Evolutionary conservation across 2,113 vertebrate species (phyloP), one percentile per base, ranked within the genome.

Genomic region (Lepisosteus oculatus): DNA sequence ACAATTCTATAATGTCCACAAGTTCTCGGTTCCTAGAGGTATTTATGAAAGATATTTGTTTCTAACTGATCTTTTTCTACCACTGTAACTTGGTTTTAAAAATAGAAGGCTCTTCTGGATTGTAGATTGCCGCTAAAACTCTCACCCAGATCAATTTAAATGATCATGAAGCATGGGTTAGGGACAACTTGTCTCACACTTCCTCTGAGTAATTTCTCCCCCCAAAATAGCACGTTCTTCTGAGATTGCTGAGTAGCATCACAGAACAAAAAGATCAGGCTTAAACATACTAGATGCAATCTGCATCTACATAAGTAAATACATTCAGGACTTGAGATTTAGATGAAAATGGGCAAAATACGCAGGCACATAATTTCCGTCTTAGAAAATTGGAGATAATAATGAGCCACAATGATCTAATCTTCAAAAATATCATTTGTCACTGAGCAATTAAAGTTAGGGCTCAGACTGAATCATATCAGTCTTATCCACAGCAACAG

Each of bases 181-280:
- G 56, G 71, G 71, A 65, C 71, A 72, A 55, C 64, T 57, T 57
- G 64, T 61, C 71, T 67, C 43, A 17, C 71, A 66, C 56, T 73
- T 67, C 72, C 51, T 44, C 4, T 42, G 1, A 29, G 55, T 29
- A 45, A 55, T 72, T 59, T 72, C 71, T 72, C 51, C 15, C 3
- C n/a, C 12, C 3, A 57, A 57, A 72, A 72, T 59, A 45, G 29
- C 8, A 65, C 65, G 55, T 65, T 42, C 14, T 12, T 7, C n/a
- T n/a, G 12, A 66, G 17, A 44, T 55, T 51, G 44, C n/a, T 43
- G 65, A 73, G 65, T 41, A 29, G 56, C 55, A 43, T 59, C 6
- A 2, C 4, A 12, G 47, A 67, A 43, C 55, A 14, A 15, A 56
- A n/a, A 51, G 29, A 67, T 8, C 8, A 8, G 61, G 45, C 11